Percentiles rank a stretch among this genome's conserved stretches.
Evolutionary conservation across 2,888 invertebrate genomes (phyloP).

Genomic region (Girardia tigrina): DNA sequence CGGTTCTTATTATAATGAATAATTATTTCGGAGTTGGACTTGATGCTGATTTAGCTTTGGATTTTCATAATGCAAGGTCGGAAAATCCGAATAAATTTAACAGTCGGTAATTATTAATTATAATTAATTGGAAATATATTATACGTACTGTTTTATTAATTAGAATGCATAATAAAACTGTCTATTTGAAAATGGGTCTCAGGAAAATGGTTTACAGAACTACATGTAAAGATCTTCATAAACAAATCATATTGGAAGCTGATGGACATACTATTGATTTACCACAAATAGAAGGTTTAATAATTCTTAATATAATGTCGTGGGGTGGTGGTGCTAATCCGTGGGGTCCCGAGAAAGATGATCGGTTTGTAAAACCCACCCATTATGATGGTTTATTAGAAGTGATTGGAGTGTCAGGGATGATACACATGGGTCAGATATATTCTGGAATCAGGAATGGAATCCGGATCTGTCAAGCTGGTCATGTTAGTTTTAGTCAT

Average conservation of each 20-base stretch:
- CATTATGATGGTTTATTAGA: conserved; percentile 99
- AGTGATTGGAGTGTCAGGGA: conserved; percentile 94
- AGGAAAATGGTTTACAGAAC: conserved; percentile 88
- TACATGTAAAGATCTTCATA: conserved; percentile 81
- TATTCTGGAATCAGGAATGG: conserved; percentile 90
- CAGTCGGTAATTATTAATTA: conserved; percentile 58
- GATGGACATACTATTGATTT: conserved; percentile 87
- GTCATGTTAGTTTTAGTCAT: conserved; percentile 54
- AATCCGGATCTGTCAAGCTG: conserved; percentile 92
- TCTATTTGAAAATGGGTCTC: conserved; percentile 94
- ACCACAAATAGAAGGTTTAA: conserved; percentile 93
- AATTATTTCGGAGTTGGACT: conserved; percentile 99
- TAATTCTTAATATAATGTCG: conserved; percentile 90
- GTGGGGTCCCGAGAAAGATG: conserved; percentile 97
- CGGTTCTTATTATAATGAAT: conserved; percentile 99
- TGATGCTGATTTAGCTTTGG: conserved; percentile 92
- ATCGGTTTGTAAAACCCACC: conserved; percentile 90
- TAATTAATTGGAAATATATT: background rate
- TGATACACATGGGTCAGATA: conserved; percentile 94
- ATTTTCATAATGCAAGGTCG: conserved; percentile 95
- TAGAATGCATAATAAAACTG: conserved; percentile 89
- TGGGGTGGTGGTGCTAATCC: conserved; percentile 99
- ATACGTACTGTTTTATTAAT: background rate
- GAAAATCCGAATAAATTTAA: conserved; percentile 88
- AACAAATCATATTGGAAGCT: conserved; percentile 82